phyloP scores from a whole-genome alignment of 2,888 invertebrate species.

The Drosophila bunnanda region DNA sequence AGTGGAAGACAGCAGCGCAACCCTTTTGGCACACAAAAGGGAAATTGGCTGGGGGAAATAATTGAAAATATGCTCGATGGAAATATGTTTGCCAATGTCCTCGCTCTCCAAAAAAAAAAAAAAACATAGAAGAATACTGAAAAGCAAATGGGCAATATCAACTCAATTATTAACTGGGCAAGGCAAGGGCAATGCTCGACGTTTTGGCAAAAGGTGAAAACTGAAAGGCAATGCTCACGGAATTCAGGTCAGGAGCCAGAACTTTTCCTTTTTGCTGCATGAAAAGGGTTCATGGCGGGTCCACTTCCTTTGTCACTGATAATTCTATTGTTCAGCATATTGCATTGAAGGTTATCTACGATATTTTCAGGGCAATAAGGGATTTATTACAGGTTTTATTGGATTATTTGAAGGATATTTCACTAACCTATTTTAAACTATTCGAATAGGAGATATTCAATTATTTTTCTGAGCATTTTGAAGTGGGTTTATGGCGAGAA shows the following conservation, averaged over 20 bases:
- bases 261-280: conserved; percentile 4
- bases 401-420: neutral
- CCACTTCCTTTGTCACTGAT: conserved; percentile 25
- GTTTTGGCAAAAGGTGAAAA: conserved; percentile 27
- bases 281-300: conserved; percentile 31
- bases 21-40: conserved; percentile 38
- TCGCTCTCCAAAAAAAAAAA: conserved; percentile 19
- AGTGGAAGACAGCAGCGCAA: conserved; percentile 12
- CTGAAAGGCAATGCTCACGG: conserved; percentile 16
- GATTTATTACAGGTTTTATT: conserved; percentile 21
- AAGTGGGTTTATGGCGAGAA: neutral
- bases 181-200: conserved; percentile 3
- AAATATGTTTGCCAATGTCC: conserved; percentile 55
- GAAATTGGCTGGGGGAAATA: conserved; percentile 59
- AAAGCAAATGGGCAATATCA: conserved; percentile 55
- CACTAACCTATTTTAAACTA: neutral
- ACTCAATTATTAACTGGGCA: conserved; percentile 64
- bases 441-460: too few species aligned
- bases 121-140: conserved; percentile 5
- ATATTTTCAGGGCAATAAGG: conserved; percentile 8
- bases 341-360: neutral
- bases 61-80: conserved; percentile 70
- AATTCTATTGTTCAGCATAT: conserved; percentile 28
- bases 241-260: conserved; percentile 35
- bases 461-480: neutral